Base-by-base conservation (phyloP, 1,140 invertebrate genomes). In the Leptoteleia sp. region DNA sequence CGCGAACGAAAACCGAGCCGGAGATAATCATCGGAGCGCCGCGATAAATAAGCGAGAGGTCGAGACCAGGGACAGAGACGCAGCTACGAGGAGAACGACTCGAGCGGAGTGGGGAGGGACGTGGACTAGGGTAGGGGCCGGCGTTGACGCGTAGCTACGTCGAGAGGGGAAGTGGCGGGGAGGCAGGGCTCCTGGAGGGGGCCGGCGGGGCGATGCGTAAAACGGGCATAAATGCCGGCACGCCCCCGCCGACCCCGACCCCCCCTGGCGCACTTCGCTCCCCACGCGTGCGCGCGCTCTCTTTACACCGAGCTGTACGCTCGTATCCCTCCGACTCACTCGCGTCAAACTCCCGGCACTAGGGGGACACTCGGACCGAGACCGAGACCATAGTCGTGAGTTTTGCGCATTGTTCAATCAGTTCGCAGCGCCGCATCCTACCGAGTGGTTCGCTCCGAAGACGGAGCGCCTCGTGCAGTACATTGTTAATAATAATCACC, bases 401-500 rank as follows among this genome's bases (percentile, higher is more conserved):
- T 80, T 65, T 82, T 78, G 70, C 76, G 82, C 80, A 72, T 75
- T 57, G 80, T 70, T 70, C 55, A 85, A 76, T 87, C 86, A 89
- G 87, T 89, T 83, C 70, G 81, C 82, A 88, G 81, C 62, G 81
- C 70, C 84, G 70, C 83, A 79, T 78, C 81, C 79, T 62, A 82
- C 71, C 70, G 85, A 85, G 75, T 57, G 80, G 80, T 88, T 84
- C 83, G 55, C 43, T 27, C 35, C 38, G 31, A 61, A 13, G 50
- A 27, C 4, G n/a, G 16, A 12, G 1, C 19, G 9, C 15, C n/a
- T n/a, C n/a, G n/a, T n/a, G 12, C 42, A 47, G n/a, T 11, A 13
- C 13, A n/a, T 57, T 40, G 13, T 42, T 1, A 31, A 12, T 3
- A 11, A 6, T n/a, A n/a, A n/a, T n/a, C 7, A 50, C 13, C 12